Base-by-base conservation (phyloP, 1,140 invertebrate genomes). In the Bactericera cockerelli region DNA sequence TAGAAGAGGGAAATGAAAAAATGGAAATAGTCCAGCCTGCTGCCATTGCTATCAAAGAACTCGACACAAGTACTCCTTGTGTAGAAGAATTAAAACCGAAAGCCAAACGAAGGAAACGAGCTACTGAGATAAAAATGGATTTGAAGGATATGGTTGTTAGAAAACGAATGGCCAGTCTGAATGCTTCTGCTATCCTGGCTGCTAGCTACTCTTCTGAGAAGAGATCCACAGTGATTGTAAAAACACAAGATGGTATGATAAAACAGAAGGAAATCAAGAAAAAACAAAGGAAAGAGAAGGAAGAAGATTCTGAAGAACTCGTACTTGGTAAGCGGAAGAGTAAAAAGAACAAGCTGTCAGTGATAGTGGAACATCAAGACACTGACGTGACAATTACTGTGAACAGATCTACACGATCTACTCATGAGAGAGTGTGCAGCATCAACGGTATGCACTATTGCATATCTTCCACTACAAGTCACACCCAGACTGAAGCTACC, bases 111-210 rank as follows among this genome's bases (percentile, higher is more conserved):
- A 70, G 77, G 14, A 73, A 75, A 39, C 77, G 72, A 55, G 72
- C 77, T 62, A 79, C 79, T 54, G 83, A 86, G 67, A 75, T 87
- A 26, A 79, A 84, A 19, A 88, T 89, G 79, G 87, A 90, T 67
- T 72, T 90, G 49, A 87, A 88, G 66, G 86, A 88, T 64, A 88
- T 90, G 80, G 83, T 92, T 1, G 87, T 90, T 1, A 80, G 83
- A 63, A 93, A 92, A 68, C 77, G 91, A 25, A 93, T 94, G 89
- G 91, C 91, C 10, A 92, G 87, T 67, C 71, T 95, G 21, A 95
- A 94, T 72, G 91, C 91, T 10, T 86, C 87, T 10, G 91, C 91
- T 14, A 94, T 95, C 64, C 75, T 95, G 62, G 87, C 90, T 1
- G 90, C 90, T 21, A 91, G 86, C 61, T 93, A 93, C 68, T 81